Evolutionary conservation across 2,888 invertebrate genomes (phyloP).

Genomic region (Bellardia pandia): DNA sequence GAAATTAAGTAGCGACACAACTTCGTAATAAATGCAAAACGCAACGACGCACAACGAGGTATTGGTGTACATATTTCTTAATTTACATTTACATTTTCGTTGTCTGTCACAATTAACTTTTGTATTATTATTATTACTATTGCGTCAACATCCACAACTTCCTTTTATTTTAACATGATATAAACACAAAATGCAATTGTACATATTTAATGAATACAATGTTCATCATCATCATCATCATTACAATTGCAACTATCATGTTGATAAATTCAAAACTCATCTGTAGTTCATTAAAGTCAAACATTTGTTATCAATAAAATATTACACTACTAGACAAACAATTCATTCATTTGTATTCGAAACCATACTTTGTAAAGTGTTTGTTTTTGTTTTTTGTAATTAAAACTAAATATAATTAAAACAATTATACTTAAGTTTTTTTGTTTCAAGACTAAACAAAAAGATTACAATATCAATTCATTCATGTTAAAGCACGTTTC

Average conservation of each 20-base stretch:
- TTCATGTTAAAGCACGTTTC: slow-evolving; percentile 24
- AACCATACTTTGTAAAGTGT: background rate
- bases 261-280: slow-evolving; percentile 58
- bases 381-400: slow-evolving; percentile 4
- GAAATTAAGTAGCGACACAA: no score
- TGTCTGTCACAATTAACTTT: no score
- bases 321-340: slow-evolving; percentile 5
- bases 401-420: slow-evolving; percentile 59
- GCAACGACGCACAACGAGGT: no score
- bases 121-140: background rate
- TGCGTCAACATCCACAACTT: background rate
- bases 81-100: no score
- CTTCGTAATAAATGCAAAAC: no score
- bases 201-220: background rate
- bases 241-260: background rate
- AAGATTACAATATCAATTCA: slow-evolving; percentile 56
- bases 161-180: background rate
- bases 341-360: slow-evolving; percentile 47
- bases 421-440: slow-evolving; percentile 18
- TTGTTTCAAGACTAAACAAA: slow-evolving; percentile 25
- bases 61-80: no score
- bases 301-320: slow-evolving; percentile 63
- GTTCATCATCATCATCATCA: slow-evolving; percentile 1
- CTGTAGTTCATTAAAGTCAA: slow-evolving; percentile 68
- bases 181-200: background rate